Evolutionary conservation across 2,113 vertebrate species (phyloP).

Genomic region (Recurvirostra avosetta): DNA sequence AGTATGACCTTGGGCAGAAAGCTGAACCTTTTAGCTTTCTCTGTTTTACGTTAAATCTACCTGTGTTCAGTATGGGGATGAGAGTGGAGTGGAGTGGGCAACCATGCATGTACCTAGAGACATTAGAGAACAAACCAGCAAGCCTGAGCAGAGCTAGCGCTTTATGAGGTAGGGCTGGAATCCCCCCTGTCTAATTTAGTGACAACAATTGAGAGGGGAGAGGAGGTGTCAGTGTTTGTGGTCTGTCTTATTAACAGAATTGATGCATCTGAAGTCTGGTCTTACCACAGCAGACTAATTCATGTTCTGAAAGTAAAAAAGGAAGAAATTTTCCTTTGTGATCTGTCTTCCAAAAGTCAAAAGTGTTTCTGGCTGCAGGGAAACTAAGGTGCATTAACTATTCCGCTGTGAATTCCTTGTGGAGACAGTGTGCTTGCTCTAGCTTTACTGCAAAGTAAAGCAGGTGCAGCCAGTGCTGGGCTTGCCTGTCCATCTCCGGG

Average conservation of each 20-base stretch:
- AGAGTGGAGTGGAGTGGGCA: neutral
- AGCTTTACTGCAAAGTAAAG: neutral
- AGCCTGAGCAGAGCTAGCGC: neutral
- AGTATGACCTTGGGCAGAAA: conserved; percentile 43
- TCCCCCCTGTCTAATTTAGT: neutral
- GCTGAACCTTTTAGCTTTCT: neutral
- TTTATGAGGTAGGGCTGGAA: neutral
- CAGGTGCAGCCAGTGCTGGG: neutral
- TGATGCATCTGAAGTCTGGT: neutral
- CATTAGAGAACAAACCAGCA: neutral
- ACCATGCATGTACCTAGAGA: neutral
- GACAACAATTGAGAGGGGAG: neutral
- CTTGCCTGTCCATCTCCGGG: neutral
- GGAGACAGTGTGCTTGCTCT: neutral
- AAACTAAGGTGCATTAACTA: conserved; percentile 16
- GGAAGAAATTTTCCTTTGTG: neutral
- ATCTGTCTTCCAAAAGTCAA: neutral
- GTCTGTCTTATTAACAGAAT: neutral
- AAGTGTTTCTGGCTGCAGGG: conserved; percentile 15
- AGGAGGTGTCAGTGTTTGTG: neutral
- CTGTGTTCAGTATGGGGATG: neutral
- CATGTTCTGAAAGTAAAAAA: neutral
- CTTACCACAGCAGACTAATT: neutral
- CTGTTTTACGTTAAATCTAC: neutral
- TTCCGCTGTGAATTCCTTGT: conserved; percentile 18